A percentile compares a stretch with the other conserved stretches of the same genome.
These are phyloP conservation scores for Agrilus biguttatus DNA, from an alignment of 2,888 invertebrate genomes.

Conservation along the genomic window DNA sequence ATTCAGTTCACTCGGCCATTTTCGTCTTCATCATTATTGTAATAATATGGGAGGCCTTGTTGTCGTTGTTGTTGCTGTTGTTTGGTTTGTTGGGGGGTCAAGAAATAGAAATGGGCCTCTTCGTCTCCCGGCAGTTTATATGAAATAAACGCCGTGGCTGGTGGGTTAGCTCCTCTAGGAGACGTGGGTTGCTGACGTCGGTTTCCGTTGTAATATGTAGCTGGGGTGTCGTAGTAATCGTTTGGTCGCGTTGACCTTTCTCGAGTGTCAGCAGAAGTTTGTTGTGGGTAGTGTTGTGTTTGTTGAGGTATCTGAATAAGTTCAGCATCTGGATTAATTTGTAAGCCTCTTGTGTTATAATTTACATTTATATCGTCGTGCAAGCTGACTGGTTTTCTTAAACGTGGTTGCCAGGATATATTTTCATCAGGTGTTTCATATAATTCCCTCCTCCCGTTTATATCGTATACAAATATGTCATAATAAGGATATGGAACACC, in stretches of 20 bases:
- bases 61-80: slow-evolving; percentile 36
- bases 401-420: no score
- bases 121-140: slow-evolving; percentile 61
- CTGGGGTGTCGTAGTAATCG: slow-evolving; percentile 17
- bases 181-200: slow-evolving; percentile 27
- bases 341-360: slow-evolving; percentile 33
- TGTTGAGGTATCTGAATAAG: slow-evolving; percentile 10
- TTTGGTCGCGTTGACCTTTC: background rate
- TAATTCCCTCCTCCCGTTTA: no score
- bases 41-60: slow-evolving; percentile 24
- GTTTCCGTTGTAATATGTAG: slow-evolving; percentile 12
- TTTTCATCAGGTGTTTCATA: no score
- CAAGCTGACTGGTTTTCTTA: slow-evolving; percentile 9
- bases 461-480: no score
- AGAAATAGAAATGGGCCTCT: slow-evolving; percentile 64
- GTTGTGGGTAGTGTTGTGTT: slow-evolving; percentile 4
- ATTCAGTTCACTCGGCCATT: slow-evolving; percentile 1
- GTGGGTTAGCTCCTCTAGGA: slow-evolving; percentile 16
- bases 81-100: slow-evolving; percentile 50
- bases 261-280: background rate
- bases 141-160: slow-evolving; percentile 43
- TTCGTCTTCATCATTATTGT: slow-evolving; percentile 14
- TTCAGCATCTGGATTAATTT: slow-evolving; percentile 35
- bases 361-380: slow-evolving; percentile 33
- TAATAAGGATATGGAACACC: no score